A percentile compares a stretch with the other conserved stretches of the same genome.
Conservation (phyloP, 2,888 invertebrate species). For the Eupithecia vulgata region DNA sequence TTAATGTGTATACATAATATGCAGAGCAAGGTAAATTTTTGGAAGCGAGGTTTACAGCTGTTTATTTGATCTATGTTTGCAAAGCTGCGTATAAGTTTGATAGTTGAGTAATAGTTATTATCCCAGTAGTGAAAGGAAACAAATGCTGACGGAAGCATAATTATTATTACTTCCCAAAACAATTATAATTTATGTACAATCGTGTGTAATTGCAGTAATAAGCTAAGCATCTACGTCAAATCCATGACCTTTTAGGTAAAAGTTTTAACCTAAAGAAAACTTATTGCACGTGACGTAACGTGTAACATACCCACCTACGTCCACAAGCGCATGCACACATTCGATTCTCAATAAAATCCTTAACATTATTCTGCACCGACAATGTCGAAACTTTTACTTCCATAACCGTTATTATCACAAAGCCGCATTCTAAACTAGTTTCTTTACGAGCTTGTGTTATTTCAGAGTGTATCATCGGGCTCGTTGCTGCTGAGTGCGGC, state of each 20-base stretch:
- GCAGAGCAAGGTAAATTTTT: no score
- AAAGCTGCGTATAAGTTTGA: no score
- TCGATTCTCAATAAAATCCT: conserved; percentile 27
- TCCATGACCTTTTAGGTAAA: conserved; percentile 51
- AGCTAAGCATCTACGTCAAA: conserved; percentile 41
- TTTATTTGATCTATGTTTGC: no score
- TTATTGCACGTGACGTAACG: conserved; percentile 39
- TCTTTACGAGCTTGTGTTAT: conserved; percentile 48
- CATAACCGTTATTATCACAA: conserved; percentile 39
- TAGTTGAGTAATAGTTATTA: no score
- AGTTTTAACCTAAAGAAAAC: conserved; percentile 42
- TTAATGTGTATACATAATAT: no score
- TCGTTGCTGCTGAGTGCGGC: conserved; percentile 91
- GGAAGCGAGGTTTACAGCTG: no score
- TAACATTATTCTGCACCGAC: conserved; percentile 17
- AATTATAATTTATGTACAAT: conserved; percentile 8
- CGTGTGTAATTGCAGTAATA: conserved; percentile 13
- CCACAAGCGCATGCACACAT: conserved; percentile 21
- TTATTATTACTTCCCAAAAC: neutral
- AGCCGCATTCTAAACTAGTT: conserved; percentile 41
- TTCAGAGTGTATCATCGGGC: conserved; percentile 92
- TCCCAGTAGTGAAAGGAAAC: neutral
- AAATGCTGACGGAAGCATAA: conserved; percentile 1
- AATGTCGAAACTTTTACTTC: conserved; percentile 29
- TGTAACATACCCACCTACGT: conserved; percentile 15